These are phyloP conservation scores for Fulica atra DNA, from an alignment of 2,113 vertebrate genomes.

Conservation along the genomic window DNA sequence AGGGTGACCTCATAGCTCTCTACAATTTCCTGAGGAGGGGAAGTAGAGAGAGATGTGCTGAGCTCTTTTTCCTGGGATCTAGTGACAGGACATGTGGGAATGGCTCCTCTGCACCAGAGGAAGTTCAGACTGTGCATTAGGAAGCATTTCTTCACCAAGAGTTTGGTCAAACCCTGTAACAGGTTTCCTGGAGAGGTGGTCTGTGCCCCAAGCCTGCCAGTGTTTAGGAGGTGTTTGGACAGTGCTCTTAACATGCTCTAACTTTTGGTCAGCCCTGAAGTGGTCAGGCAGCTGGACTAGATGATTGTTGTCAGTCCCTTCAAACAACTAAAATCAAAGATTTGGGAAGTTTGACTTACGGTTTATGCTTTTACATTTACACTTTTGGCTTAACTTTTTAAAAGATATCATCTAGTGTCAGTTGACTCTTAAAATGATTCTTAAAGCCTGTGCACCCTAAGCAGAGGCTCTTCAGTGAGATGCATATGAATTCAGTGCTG, in stretches of 20 bases:
- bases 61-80: background rate
- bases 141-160: background rate
- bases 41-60: background rate
- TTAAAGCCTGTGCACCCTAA: background rate
- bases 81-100: accelerated
- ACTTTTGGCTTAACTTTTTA: background rate
- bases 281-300: background rate
- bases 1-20: background rate
- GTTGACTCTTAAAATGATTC: background rate
- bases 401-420: background rate
- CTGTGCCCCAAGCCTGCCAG: background rate
- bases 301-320: background rate
- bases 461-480: background rate
- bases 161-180: background rate
- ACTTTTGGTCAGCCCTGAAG: background rate
- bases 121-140: background rate
- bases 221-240: background rate
- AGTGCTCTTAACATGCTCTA: background rate
- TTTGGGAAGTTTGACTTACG: background rate
- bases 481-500: background rate
- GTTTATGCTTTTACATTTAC: background rate
- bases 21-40: background rate
- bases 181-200: background rate
- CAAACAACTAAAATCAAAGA: background rate
- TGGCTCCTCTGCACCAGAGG: accelerated